Evolutionary conservation across 2,888 invertebrate species (phyloP), one percentile per base, ranked within the genome.

Genomic region (Schizaphis graminum): DNA sequence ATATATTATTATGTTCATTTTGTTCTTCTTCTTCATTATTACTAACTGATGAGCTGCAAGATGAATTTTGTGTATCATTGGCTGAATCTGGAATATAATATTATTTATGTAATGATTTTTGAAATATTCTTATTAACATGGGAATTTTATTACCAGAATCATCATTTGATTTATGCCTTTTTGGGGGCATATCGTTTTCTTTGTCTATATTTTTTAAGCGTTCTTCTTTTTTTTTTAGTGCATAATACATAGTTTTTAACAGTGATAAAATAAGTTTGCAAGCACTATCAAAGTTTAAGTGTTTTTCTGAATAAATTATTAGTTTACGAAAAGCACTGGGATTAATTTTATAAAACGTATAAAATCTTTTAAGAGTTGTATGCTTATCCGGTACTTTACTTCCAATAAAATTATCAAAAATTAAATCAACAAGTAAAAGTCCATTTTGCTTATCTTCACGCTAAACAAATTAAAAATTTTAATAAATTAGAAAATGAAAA

Each of bases 221-320:
- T 91, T 95, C 92, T 57, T 84, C 91, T 92, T 94, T 94, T n/a
- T 94, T 94, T 88, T 93, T 90, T 49, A 95, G 57, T 91, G 84
- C 56, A 44, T 4, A 35, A 61, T 93, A 91, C 44, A 95, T 1
- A 28, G 91, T 93, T 90, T 84, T 44, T 47, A 95, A 35, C 7
- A 95, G 94, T 49, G 94, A 93, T 67, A 92, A 94, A 95, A 95
- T 95, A 94, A 95, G 94, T 96, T 96, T 96, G 95, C 96, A 97
- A 95, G 97, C 97, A 95, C 97, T 96, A 95, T 96, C 96, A 95
- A 96, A 94, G 1, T 90, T n/a, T 16, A 95, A 84, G 28, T 94
- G 61, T 87, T 95, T 95, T 57, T 94, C 92, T 0, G 95, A 95
- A 94, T 94, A 95, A 57, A 94, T 89, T 86, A 95, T 95, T 41